Percentiles rank a stretch among this genome's conserved stretches.
These are phyloP conservation scores for Oxyruncus cristatus DNA, from an alignment of 2,113 vertebrate species.

Conservation along the genomic window DNA sequence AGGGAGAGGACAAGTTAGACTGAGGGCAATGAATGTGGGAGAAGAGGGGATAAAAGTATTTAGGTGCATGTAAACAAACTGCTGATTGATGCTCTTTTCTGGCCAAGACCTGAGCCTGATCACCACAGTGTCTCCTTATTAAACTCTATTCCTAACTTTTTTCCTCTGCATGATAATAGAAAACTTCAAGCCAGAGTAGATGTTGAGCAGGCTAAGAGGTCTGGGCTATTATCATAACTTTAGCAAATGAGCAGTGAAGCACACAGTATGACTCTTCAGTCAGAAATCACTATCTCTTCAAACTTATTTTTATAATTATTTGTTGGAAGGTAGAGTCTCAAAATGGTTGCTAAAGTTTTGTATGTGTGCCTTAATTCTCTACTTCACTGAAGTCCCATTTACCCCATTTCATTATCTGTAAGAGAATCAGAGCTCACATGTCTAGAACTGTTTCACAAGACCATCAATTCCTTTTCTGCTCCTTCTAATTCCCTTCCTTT, in stretches of 20 bases:
- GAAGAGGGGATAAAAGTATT: neutral
- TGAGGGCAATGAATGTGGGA: neutral
- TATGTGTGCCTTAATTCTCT: neutral
- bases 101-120: neutral
- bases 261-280: neutral
- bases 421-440: neutral
- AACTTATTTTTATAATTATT: neutral
- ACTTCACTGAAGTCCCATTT: neutral
- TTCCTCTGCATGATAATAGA: rapidly evolving
- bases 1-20: neutral
- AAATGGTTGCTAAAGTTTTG: neutral
- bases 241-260: neutral
- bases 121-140: neutral
- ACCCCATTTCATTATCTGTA: neutral
- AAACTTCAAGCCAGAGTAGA: neutral
- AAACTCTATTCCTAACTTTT: neutral
- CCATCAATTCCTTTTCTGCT: neutral
- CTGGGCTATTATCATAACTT: neutral
- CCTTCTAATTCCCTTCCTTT: neutral
- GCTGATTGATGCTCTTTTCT: neutral
- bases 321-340: neutral
- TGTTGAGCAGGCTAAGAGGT: neutral
- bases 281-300: neutral
- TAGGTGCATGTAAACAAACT: neutral
- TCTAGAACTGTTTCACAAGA: neutral